phyloP scores from a whole-genome alignment of 2,797 vertebrate genomes.

The Chaetodon trifasciatus region DNA sequence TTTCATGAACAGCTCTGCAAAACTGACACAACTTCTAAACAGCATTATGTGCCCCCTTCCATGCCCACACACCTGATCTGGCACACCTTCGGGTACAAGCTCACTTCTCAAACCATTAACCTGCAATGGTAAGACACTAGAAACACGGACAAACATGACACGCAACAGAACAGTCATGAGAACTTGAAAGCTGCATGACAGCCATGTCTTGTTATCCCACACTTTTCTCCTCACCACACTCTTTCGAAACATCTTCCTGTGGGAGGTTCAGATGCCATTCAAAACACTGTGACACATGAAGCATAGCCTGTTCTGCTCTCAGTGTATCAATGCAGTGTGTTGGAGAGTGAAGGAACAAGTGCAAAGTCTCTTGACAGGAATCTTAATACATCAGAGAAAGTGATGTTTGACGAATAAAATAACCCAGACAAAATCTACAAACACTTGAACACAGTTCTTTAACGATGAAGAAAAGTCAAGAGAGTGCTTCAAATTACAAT shows the following conservation, averaged over 20 bases:
- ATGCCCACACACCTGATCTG: neutral
- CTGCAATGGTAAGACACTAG: neutral
- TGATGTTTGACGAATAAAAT: neutral
- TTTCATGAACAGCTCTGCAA: no score
- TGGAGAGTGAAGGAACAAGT: neutral
- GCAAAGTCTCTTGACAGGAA: constrained; percentile 5
- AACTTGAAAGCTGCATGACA: constrained; percentile 24
- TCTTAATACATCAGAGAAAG: neutral
- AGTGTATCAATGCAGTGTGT: neutral
- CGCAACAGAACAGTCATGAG: constrained; percentile 26
- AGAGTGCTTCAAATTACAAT: constrained; percentile 15
- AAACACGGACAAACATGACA: constrained; percentile 8
- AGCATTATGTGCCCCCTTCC: no score
- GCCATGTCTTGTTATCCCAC: constrained; percentile 47
- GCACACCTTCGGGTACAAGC: neutral
- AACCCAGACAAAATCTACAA: constrained; percentile 7
- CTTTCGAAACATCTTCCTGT: constrained; percentile 68
- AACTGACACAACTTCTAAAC: no score
- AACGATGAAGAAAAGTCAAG: constrained; percentile 24
- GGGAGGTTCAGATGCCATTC: constrained; percentile 57
- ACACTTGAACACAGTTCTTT: constrained; percentile 17
- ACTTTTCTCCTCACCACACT: constrained; percentile 47
- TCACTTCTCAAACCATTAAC: neutral
- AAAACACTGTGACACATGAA: constrained; percentile 65
- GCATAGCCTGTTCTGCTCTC: constrained; percentile 38